A percentile compares a stretch with the other conserved stretches of the same genome.
Conservation (phyloP, 2,888 invertebrate genomes). For the Polyommatus icarus region DNA sequence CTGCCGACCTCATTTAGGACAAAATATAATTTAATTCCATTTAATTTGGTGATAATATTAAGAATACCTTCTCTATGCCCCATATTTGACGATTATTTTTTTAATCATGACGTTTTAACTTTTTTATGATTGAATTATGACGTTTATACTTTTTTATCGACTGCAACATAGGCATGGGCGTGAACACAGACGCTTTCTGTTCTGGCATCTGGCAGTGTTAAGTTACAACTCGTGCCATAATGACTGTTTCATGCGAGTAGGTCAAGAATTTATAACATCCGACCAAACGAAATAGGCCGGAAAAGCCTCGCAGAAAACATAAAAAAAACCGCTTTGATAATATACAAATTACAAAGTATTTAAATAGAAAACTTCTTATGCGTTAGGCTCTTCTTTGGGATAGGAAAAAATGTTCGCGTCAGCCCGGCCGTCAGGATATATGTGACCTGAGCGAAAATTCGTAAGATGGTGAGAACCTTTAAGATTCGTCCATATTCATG, state of each 20-base stretch:
- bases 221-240: conserved; percentile 25
- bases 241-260: conserved; percentile 7
- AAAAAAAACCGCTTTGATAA: not conserved
- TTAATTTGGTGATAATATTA: no score
- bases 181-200: conserved; percentile 10
- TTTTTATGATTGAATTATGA: not conserved
- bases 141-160: conserved; percentile 18
- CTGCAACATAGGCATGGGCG: not conserved
- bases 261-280: conserved; percentile 15
- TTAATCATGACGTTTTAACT: not conserved
- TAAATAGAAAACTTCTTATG: no score
- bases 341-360: no score
- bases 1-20: no score
- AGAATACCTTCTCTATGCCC: no score
- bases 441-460: no score
- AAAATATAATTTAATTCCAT: no score
- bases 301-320: not conserved
- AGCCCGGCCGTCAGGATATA: no score
- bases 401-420: no score
- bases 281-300: not conserved
- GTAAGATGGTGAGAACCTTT: no score
- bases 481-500: no score
- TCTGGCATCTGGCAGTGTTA: conserved; percentile 23
- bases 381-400: no score
- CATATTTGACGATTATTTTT: not conserved